Evolutionary conservation across 1,140 invertebrate species (phyloP), one percentile per base, ranked within the genome.

Genomic region (Drosophila rhopaloa): DNA sequence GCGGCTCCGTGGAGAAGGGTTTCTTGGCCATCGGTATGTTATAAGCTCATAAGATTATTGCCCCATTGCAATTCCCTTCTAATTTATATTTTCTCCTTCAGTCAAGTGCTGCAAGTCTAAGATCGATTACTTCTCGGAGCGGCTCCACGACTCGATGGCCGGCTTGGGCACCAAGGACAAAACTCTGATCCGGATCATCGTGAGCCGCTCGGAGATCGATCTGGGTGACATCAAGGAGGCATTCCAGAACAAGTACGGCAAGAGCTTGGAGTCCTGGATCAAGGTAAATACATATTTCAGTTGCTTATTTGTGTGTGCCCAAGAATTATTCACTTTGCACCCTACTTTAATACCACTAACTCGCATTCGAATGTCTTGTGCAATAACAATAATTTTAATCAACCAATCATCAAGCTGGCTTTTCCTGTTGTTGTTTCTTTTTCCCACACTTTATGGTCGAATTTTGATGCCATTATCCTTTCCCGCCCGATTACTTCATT

Each of bases 71-170:
- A 27, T 48, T 48, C 4, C 37, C 5, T 8, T 47, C 4, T 13
- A 5, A 13, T 43, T 54, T 7, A 41, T 16, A 11, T 46, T 1
- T 7, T 24, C 8, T 19, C 55, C 14, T 65, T 7, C 82, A 97
- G 97, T 97, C 0, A 97, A 97, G 93, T 97, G 96, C 90, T 96
- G 97, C 7, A 97, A 97, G 92, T 98, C 97, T 91, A 96, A 97
- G 93, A 96, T 98, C 53, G 96, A 96, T 43, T 99, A 97, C 93
- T 99, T 99, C 93, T 98, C 98, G 55, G 96, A 98, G 90, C 95
- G 96, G 77, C 93, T 99, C 9, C 95, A 98, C 86, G 95, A 97
- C 46, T 95, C 96, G 47, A 98, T 99, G 97, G 96, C 96, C 76
- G 97, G 97, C 41, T 76, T 97, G 79, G 97, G 97, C 41, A 98